phyloP scores from a whole-genome alignment of 2,888 invertebrate species.

The Drosophila kanekoi region DNA sequence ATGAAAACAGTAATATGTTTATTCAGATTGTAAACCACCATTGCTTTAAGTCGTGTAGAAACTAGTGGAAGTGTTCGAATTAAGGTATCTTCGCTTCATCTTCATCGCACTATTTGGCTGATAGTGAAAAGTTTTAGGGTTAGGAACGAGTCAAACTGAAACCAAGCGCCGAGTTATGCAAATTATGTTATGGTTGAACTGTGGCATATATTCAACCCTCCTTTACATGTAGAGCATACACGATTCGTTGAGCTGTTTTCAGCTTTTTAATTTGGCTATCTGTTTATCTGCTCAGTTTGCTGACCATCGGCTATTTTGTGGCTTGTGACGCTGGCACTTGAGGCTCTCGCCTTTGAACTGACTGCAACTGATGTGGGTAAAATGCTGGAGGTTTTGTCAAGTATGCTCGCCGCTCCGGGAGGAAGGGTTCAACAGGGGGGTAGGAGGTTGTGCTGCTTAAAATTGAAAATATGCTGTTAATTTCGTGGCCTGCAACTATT shows the following conservation, averaged over 20 bases:
- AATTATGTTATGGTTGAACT: no score
- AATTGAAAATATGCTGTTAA: constrained; percentile 37
- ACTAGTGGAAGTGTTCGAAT: no score
- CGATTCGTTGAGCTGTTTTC: constrained; percentile 4
- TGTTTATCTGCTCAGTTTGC: constrained; percentile 35
- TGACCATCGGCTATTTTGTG: constrained; percentile 72
- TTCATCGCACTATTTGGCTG: no score
- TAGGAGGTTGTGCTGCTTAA: not conserved
- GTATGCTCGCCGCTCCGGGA: no score
- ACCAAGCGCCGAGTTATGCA: no score
- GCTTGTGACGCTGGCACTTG: constrained; percentile 40
- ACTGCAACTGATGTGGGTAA: constrained; percentile 73
- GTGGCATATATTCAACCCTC: no score
- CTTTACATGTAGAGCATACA: constrained; percentile 17
- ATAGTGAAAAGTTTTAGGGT: not conserved
- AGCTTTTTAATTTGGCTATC: constrained; percentile 7
- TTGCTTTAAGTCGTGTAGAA: no score
- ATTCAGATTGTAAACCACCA: no score
- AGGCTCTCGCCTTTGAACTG: constrained; percentile 65
- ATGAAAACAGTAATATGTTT: not conserved
- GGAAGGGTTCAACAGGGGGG: not conserved
- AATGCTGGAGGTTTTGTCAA: not conserved
- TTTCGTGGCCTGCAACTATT: constrained; percentile 54
- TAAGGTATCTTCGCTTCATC: no score
- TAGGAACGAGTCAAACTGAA: not conserved